These are phyloP conservation scores for Andrena bucephala DNA, from an alignment of 2,888 invertebrate genomes.

Conservation along the genomic window DNA sequence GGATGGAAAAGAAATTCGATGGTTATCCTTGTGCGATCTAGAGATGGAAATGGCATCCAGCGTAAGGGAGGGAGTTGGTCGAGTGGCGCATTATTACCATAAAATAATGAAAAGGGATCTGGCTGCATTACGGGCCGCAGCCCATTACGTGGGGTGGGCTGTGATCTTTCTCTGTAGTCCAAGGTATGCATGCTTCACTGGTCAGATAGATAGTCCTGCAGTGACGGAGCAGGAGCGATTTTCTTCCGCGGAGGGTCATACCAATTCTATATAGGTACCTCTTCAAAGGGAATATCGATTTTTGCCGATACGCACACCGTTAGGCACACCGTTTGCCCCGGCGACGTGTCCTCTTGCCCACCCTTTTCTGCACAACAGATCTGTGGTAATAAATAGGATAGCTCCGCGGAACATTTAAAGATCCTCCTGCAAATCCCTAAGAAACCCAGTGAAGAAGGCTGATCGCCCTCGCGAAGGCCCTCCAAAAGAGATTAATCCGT, in stretches of 20 bases:
- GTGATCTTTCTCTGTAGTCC: conserved; percentile 64
- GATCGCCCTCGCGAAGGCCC: not conserved
- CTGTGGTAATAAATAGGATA: not conserved
- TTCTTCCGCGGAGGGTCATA: conserved; percentile 58
- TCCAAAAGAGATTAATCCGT: not conserved
- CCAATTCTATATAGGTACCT: conserved; percentile 33
- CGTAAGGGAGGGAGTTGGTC: conserved; percentile 29
- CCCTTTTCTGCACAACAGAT: not conserved
- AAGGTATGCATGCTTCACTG: conserved; percentile 73
- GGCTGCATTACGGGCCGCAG: conserved; percentile 70
- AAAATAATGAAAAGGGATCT: conserved; percentile 78
- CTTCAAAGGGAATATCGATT: conserved; percentile 48
- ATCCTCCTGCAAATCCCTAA: not conserved
- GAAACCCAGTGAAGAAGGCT: not conserved
- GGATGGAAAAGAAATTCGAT: conserved; percentile 45
- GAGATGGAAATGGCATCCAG: conserved; percentile 51
- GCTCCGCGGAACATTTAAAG: not conserved
- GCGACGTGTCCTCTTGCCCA: not conserved
- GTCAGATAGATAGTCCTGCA: conserved; percentile 74
- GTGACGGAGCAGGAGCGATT: conserved; percentile 70
- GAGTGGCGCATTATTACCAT: conserved; percentile 68
- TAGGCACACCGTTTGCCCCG: not conserved
- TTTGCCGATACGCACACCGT: conserved; percentile 19
- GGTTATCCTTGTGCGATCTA: conserved; percentile 56
- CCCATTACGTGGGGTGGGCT: conserved; percentile 68